Base-by-base conservation (phyloP, 2,888 invertebrate genomes). In the Lepeophtheirus nordmannii region DNA sequence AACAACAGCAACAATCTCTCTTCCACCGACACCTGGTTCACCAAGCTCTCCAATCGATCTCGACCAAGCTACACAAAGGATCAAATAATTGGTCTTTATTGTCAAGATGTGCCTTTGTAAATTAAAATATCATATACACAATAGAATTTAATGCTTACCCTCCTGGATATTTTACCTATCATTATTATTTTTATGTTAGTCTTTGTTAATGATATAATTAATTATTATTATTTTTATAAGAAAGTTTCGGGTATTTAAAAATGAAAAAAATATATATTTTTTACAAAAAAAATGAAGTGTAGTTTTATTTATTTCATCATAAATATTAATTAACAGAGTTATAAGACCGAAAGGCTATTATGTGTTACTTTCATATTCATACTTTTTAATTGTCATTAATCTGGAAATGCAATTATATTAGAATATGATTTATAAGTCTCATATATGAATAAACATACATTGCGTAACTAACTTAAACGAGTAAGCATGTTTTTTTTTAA, bases 31-130 rank as follows among this genome's bases (percentile, higher is more conserved):
- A 46, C 60, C 1, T 60, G 60, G 60, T 60, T 60, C 11, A 38
- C 60, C 20, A 60, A 60, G 38, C 23, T 60, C n/a, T 37, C 37
- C 11, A 23, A 17, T 38, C 20, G 38, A 60, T 37, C 60, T 14
- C 30, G 38, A 30, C 60, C 60, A 22, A 38, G 60, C 30, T 60
- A 60, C 38, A 60, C 60, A 23, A 60, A 60, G 60, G 60, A 60
- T 60, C 60, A 60, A 60, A 60, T 60, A 9, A 60, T 60, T 23
- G 60, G 38, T 17, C 38, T 60, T 17, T 60, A 60, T 60, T 60
- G 60, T 14, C 60, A 60, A 37, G 60, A 46, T 17, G 53, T 46
- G 14, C 53, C 53, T 17, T 17, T 46, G n/a, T 46, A 46, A 46
- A 46, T 46, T 17, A 10, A 10, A 41, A 41, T 8, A 5, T 46